Evolutionary conservation across 2,113 vertebrate species (phyloP).

Genomic region (Trogon surrucura): DNA sequence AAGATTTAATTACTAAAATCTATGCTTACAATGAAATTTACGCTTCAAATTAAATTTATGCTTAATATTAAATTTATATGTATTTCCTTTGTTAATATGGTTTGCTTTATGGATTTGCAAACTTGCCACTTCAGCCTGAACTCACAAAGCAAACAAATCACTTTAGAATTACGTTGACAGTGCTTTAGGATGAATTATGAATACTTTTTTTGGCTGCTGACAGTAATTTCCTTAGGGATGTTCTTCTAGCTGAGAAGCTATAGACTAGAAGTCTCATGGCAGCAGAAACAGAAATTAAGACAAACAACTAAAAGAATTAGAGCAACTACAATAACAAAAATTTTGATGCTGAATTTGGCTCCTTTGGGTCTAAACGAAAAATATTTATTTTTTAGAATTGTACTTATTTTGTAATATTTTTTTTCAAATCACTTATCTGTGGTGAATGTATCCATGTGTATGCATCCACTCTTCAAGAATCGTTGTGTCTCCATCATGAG

Average conservation of each 20-base stretch:
- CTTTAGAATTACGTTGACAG: slow-evolving; percentile 87
- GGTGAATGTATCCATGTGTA: background rate
- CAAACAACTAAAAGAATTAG: slow-evolving; percentile 20
- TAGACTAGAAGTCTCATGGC: slow-evolving; percentile 82
- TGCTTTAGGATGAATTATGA: slow-evolving; percentile 81
- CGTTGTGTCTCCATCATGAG: background rate
- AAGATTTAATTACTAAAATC: slow-evolving; percentile 30
- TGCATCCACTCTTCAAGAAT: background rate
- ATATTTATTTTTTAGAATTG: background rate
- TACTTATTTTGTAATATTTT: background rate
- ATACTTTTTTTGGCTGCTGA: slow-evolving; percentile 75
- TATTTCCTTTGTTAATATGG: slow-evolving; percentile 57
- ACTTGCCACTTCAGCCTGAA: slow-evolving; percentile 73
- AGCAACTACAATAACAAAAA: background rate
- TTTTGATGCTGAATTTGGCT: background rate
- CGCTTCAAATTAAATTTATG: background rate
- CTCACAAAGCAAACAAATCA: slow-evolving; percentile 83
- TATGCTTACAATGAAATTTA: background rate
- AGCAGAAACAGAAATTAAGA: slow-evolving; percentile 83
- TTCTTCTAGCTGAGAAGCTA: slow-evolving; percentile 80
- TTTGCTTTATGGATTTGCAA: slow-evolving; percentile 58
- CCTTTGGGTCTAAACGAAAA: background rate
- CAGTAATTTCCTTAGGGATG: slow-evolving; percentile 80
- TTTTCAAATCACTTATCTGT: background rate
- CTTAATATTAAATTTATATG: slow-evolving; percentile 10